Evolutionary conservation across 1,140 invertebrate genomes (phyloP).

Genomic region (Ceratoteleas bidentatus): DNA sequence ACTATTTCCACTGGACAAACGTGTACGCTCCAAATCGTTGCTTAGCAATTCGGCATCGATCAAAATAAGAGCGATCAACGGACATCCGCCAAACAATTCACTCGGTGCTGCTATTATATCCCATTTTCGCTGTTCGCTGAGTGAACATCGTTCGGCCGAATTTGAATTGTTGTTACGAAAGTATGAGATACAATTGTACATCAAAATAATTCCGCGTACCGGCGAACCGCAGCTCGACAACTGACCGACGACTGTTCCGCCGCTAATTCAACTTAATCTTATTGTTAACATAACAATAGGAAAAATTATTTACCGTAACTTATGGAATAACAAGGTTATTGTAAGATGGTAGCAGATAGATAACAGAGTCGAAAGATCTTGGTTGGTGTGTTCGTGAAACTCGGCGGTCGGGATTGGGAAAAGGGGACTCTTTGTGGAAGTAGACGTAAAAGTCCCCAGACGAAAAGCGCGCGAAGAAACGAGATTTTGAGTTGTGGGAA

Average conservation of each 20-base stretch:
- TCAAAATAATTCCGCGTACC: neutral
- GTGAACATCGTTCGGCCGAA: neutral
- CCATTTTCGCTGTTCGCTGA: neutral
- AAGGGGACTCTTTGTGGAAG: too few relatives aligned
- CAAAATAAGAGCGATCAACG: neutral
- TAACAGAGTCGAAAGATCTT: slow-evolving; percentile 10
- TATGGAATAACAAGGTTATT: slow-evolving; percentile 34
- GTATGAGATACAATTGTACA: neutral
- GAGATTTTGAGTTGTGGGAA: too few relatives aligned
- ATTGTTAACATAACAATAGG: slow-evolving; percentile 16
- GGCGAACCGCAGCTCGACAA: neutral
- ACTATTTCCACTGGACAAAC: too few relatives aligned
- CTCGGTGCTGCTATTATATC: neutral
- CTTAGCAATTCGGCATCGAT: neutral
- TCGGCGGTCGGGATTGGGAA: too few relatives aligned
- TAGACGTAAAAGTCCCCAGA: too few relatives aligned
- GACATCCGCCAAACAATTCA: neutral
- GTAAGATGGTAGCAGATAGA: slow-evolving; percentile 40
- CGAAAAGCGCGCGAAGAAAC: too few relatives aligned
- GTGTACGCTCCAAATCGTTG: too few relatives aligned
- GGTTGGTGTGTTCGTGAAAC: slow-evolving; percentile 20
- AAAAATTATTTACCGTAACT: slow-evolving; percentile 44
- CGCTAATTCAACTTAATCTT: neutral
- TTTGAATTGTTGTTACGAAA: neutral
- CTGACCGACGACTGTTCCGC: neutral